phyloP scores from a whole-genome alignment of 1,140 invertebrate genomes.

The Pygmarrhopalites habei region DNA sequence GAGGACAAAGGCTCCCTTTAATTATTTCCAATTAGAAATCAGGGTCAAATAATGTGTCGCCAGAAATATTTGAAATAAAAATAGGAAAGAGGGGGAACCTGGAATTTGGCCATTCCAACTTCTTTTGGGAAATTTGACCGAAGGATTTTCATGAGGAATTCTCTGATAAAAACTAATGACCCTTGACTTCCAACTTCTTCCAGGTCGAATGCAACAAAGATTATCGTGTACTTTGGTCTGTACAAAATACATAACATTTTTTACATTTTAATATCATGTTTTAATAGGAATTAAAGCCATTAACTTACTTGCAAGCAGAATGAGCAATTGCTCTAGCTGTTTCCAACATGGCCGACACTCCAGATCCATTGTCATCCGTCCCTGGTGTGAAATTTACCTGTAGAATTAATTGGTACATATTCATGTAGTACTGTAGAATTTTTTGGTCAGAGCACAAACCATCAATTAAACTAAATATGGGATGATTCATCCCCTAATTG shows the following conservation, averaged over 20 bases:
- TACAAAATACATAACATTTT: not conserved
- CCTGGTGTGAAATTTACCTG: conserved; percentile 34
- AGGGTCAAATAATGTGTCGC: no score
- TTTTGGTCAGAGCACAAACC: no score
- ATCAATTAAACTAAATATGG: conserved; percentile 14
- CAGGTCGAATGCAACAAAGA: conserved; percentile 48
- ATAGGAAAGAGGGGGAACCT: no score
- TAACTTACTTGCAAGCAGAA: conserved; percentile 39
- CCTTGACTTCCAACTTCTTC: conserved; percentile 44
- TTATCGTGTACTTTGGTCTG: conserved; percentile 43
- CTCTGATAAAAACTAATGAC: conserved; percentile 45
- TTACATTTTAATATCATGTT: not conserved
- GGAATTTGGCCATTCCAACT: conserved; percentile 28
- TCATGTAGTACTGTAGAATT: conserved; percentile 19
- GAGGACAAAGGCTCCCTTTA: conserved; percentile 45
- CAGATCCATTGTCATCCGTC: conserved; percentile 48
- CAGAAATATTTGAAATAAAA: no score
- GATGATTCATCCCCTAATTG: no score
- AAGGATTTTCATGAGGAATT: conserved; percentile 42
- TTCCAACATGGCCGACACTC: conserved; percentile 46
- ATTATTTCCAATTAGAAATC: no score
- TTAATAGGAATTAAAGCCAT: no score
- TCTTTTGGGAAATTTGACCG: conserved; percentile 29
- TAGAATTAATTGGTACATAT: not conserved
- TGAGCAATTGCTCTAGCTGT: conserved; percentile 43